These are phyloP conservation scores for Pipistrellus pygmaeus DNA, from an alignment of 2,797 vertebrate genomes.

Conservation along the genomic window DNA sequence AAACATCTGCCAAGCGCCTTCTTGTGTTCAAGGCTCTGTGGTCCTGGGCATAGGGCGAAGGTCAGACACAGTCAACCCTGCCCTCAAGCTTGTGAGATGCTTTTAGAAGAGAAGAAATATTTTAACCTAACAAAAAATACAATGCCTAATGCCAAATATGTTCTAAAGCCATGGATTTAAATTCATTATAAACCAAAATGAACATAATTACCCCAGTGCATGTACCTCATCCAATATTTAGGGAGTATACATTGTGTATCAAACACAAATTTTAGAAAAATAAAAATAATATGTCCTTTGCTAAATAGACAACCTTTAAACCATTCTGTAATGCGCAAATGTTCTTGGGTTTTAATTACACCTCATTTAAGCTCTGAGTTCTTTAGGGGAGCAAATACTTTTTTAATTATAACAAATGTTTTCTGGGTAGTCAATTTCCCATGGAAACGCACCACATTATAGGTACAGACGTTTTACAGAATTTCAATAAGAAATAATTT, in stretches of 20 bases:
- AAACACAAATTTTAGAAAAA: conserved; percentile 29
- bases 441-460: conserved; percentile 22
- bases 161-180: conserved; percentile 42
- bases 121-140: conserved; percentile 18
- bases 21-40: background rate
- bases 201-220: background rate
- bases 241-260: background rate
- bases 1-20: background rate
- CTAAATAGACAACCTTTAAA: conserved; percentile 4
- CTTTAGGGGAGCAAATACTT: conserved; percentile 1
- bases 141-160: background rate
- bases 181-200: background rate
- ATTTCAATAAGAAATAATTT: background rate
- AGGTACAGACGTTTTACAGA: background rate
- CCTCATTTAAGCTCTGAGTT: conserved; percentile 53
- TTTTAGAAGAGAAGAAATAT: conserved; percentile 8
- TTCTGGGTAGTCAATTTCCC: conserved; percentile 30
- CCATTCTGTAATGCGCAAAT: background rate
- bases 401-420: background rate
- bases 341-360: conserved; percentile 34
- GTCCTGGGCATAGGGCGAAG: background rate
- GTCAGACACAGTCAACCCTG: background rate
- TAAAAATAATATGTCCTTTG: background rate
- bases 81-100: background rate
- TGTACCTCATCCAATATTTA: background rate